Evolutionary conservation across 2,113 vertebrate species (phyloP).

Genomic region (Ageneiosus marmoratus): DNA sequence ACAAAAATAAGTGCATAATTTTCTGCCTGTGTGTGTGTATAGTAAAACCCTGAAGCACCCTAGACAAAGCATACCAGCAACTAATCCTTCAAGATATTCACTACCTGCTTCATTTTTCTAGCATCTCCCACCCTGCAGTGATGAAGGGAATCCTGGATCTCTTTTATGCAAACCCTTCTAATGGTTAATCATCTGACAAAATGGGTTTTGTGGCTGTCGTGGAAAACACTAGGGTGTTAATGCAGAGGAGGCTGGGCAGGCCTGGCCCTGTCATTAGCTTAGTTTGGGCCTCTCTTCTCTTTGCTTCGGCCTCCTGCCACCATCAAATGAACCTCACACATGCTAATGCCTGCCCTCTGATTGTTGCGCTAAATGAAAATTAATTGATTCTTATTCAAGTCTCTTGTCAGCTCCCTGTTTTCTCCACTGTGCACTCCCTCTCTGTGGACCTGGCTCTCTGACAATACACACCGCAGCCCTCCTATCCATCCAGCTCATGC

Average conservation of each 20-base stretch:
- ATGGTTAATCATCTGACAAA: conserved; percentile 70
- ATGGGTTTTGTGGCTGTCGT: conserved; percentile 56
- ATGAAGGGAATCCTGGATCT: conserved; percentile 27
- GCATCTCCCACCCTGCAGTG: not conserved
- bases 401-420: conserved; percentile 69
- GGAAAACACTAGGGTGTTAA: conserved; percentile 71
- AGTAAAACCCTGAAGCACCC: conserved; percentile 1
- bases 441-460: conserved; percentile 65
- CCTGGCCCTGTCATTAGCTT: conserved; percentile 60
- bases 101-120: conserved; percentile 27
- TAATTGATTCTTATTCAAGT: conserved; percentile 76
- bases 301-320: conserved; percentile 64
- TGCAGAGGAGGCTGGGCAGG: conserved; percentile 62
- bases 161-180: conserved; percentile 55
- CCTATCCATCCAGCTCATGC: conserved; percentile 57
- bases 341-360: conserved; percentile 74
- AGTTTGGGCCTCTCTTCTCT: conserved; percentile 57
- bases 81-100: conserved; percentile 17
- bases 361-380: conserved; percentile 78
- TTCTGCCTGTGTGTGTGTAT: not conserved
- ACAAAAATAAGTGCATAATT: conserved; percentile 7
- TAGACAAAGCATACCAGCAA: conserved; percentile 13
- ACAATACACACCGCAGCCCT: conserved; percentile 62
- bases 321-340: conserved; percentile 73
- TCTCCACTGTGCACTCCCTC: conserved; percentile 65